Conservation (phyloP, 2,888 invertebrate genomes). For the Leptodirus hochenwartii region DNA sequence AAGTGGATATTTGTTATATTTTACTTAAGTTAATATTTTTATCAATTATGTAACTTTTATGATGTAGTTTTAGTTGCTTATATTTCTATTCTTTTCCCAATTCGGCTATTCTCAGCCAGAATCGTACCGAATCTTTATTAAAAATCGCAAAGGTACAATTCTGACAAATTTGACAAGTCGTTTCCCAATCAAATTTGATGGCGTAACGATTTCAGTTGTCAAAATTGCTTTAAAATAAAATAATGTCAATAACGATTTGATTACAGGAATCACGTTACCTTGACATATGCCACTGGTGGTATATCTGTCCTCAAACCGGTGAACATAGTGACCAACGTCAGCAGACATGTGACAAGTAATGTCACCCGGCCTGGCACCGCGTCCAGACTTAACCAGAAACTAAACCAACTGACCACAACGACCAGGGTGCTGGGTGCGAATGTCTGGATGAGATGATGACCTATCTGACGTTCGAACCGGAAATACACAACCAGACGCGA, state of each 20-base stretch:
- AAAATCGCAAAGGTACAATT: too few species aligned
- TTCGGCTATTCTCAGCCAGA: too few species aligned
- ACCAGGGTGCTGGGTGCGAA: slow-evolving; percentile 70
- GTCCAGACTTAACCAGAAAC: slow-evolving; percentile 71
- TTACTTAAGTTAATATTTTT: too few species aligned
- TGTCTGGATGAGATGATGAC: slow-evolving; percentile 69
- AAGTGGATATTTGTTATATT: too few species aligned
- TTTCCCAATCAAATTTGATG: too few species aligned
- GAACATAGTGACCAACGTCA: slow-evolving; percentile 74
- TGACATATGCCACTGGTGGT: slow-evolving; percentile 73
- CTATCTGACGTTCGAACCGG: slow-evolving; percentile 66
- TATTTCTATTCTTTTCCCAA: too few species aligned
- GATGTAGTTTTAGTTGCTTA: too few species aligned
- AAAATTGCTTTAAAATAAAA: not conserved
- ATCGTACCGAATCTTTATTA: too few species aligned
- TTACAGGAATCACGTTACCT: slow-evolving; percentile 34
- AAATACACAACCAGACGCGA: slow-evolving; percentile 62
- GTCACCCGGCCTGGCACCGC: slow-evolving; percentile 72
- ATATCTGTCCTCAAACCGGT: slow-evolving; percentile 65
- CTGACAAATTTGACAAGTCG: too few species aligned
- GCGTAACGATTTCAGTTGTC: not conserved
- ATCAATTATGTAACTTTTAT: too few species aligned
- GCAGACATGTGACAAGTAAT: slow-evolving; percentile 64
- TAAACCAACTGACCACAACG: slow-evolving; percentile 73
- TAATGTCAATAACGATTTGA: slow-evolving; percentile 3